Percentiles rank a stretch among this genome's conserved stretches.
Evolutionary conservation across 2,888 invertebrate genomes (phyloP).

Genomic region (Atethmia centrago): DNA sequence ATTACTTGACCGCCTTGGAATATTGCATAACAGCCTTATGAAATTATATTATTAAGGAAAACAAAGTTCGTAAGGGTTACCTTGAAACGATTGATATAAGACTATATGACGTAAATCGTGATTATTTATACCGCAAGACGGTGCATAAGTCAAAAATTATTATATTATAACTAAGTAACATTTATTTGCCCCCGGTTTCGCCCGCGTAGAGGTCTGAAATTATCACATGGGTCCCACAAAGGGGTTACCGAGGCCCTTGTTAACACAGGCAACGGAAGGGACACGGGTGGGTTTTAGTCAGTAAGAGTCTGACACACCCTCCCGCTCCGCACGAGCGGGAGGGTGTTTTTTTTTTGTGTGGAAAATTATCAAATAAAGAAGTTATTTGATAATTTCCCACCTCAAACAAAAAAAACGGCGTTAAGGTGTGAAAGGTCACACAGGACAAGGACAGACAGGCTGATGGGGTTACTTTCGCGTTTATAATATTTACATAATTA

Average conservation of each 20-base stretch:
- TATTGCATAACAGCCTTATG: slow-evolving; percentile 59
- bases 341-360: no score
- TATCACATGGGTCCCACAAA: no score
- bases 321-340: no score
- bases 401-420: no score
- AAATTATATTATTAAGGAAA: slow-evolving; percentile 56
- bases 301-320: no score
- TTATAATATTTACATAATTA: background rate
- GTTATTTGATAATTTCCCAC: no score
- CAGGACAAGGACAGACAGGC: no score
- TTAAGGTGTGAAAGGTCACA: background rate
- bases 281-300: no score
- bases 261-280: no score
- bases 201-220: background rate
- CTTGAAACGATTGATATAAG: slow-evolving; percentile 53
- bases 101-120: background rate
- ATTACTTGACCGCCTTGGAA: slow-evolving; percentile 60
- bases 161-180: background rate
- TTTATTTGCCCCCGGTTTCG: background rate
- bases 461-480: background rate
- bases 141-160: background rate
- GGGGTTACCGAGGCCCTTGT: no score
- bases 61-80: slow-evolving; percentile 47
- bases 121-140: slow-evolving; percentile 2
- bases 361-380: no score